Evolutionary conservation across 1,140 invertebrate species (phyloP).

Genomic region (Drosophila pseudoananassae): DNA sequence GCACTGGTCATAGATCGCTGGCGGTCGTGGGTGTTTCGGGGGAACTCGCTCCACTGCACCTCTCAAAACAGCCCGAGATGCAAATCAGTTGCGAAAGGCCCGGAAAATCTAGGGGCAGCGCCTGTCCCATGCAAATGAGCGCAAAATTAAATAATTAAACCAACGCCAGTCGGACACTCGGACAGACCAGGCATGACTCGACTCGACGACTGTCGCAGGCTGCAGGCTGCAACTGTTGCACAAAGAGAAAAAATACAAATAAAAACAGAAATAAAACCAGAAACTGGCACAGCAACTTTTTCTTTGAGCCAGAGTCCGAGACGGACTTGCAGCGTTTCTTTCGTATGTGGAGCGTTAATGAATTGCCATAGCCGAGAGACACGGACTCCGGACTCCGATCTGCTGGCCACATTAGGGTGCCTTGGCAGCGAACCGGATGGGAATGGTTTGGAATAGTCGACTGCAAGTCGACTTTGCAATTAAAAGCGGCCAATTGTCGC

Average conservation of each 20-base stretch:
- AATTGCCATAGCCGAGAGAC: slow-evolving; percentile 55
- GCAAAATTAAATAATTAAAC: slow-evolving; percentile 82
- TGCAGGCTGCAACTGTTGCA: slow-evolving; percentile 33
- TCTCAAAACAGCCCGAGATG: slow-evolving; percentile 61
- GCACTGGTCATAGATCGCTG: slow-evolving; percentile 25
- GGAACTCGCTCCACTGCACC: slow-evolving; percentile 49
- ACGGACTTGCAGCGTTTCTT: slow-evolving; percentile 50
- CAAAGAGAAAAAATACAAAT: neutral
- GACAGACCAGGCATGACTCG: slow-evolving; percentile 33
- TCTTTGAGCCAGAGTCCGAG: slow-evolving; percentile 58
- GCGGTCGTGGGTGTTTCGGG: slow-evolving; percentile 16
- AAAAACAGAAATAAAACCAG: slow-evolving; percentile 40
- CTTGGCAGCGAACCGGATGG: slow-evolving; percentile 65
- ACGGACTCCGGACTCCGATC: slow-evolving; percentile 18
- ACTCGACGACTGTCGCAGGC: slow-evolving; percentile 21
- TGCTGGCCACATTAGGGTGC: slow-evolving; percentile 52
- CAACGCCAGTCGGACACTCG: slow-evolving; percentile 41
- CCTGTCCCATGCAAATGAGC: slow-evolving; percentile 63
- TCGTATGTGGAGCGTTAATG: slow-evolving; percentile 78
- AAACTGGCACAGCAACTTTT: slow-evolving; percentile 82
- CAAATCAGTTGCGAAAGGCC: slow-evolving; percentile 68
- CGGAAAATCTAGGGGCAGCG: slow-evolving; percentile 8
- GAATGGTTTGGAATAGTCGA: slow-evolving; percentile 52
- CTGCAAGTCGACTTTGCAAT: slow-evolving; percentile 58
- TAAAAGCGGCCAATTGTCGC: slow-evolving; percentile 75